A percentile compares a stretch with the other conserved stretches of the same genome.
phyloP scores from a whole-genome alignment of 2,113 vertebrate species.

The Cisticola juncidis region DNA sequence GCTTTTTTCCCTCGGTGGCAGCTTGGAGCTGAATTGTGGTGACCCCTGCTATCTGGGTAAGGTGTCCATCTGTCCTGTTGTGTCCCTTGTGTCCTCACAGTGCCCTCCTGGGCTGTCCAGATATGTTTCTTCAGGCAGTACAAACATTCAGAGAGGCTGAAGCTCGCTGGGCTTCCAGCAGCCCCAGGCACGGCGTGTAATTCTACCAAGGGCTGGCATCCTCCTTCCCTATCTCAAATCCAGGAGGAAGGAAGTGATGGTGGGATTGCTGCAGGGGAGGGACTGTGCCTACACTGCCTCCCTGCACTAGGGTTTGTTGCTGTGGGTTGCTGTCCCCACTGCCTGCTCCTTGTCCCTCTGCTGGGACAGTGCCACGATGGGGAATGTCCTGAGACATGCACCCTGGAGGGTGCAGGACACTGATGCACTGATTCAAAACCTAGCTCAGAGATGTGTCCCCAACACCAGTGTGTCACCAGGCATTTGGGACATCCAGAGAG shows the following conservation, averaged over 20 bases:
- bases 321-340: not conserved
- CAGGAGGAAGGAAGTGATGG: not conserved
- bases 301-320: not conserved
- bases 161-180: not conserved
- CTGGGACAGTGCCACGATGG: not conserved
- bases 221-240: not conserved
- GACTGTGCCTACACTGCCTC: not conserved
- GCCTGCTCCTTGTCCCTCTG: not conserved
- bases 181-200: not conserved
- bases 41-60: fast-evolving
- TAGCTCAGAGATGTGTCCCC: not conserved
- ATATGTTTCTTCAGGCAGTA: not conserved
- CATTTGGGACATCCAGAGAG: not conserved
- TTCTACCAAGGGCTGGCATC: not conserved
- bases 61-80: fast-evolving
- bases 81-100: not conserved
- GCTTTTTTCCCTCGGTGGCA: not conserved
- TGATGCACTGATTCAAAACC: not conserved
- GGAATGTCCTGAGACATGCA: not conserved
- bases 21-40: not conserved
- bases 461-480: not conserved
- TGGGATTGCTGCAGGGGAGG: not conserved
- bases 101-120: not conserved
- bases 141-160: not conserved
- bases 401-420: not conserved